These are phyloP conservation scores for Hippolais icterina DNA, from an alignment of 2,113 vertebrate genomes.

Conservation along the genomic window DNA sequence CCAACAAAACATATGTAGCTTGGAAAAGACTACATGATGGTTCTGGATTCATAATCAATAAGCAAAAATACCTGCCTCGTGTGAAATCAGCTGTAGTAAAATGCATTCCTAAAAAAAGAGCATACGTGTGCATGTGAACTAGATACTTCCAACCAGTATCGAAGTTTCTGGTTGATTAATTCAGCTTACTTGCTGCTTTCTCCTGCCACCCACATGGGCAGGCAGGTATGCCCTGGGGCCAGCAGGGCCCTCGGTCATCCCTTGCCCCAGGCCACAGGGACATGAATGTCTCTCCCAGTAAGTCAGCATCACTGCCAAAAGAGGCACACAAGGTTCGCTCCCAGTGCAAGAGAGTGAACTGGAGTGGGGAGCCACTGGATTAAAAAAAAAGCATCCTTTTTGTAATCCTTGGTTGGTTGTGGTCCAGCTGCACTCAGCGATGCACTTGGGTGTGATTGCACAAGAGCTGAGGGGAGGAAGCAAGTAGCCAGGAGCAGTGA, in stretches of 20 bases:
- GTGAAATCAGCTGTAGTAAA: background rate
- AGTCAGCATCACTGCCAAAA: background rate
- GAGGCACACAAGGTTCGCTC: background rate
- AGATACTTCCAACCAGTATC: background rate
- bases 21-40: background rate
- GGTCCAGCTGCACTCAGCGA: background rate
- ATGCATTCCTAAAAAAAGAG: background rate
- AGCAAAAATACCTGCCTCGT: background rate
- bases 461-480: background rate
- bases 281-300: fast-evolving
- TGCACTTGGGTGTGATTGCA: background rate
- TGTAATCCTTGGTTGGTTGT: background rate
- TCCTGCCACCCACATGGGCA: background rate
- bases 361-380: background rate
- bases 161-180: background rate
- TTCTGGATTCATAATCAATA: background rate
- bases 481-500: background rate
- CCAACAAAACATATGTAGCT: background rate
- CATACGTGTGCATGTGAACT: background rate
- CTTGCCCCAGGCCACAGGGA: background rate
- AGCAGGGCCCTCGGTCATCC: background rate
- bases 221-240: background rate
- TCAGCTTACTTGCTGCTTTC: background rate
- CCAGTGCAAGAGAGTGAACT: background rate
- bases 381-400: background rate